Percentiles rank a stretch among this genome's conserved stretches.
Conservation (phyloP, 2,888 invertebrate genomes). For the Mythimna vitellina region DNA sequence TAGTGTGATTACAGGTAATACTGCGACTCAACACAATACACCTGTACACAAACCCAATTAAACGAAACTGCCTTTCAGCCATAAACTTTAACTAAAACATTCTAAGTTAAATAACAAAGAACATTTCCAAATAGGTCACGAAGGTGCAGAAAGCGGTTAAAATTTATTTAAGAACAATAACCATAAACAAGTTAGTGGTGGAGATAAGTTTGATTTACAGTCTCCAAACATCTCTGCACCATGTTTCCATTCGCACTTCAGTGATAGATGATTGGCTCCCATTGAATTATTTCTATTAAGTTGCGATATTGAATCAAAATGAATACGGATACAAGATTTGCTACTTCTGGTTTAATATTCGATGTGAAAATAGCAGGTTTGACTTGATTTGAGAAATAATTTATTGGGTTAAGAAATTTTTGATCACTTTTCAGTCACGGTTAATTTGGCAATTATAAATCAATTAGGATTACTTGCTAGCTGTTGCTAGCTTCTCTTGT, state of each 20-base stretch:
- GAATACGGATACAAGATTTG: slow-evolving; percentile 18
- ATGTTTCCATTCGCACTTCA: slow-evolving; percentile 60
- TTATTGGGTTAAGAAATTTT: not conserved
- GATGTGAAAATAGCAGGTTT: not conserved
- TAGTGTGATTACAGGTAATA: not conserved
- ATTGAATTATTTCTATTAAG: slow-evolving; percentile 66
- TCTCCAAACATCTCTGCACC: slow-evolving; percentile 52
- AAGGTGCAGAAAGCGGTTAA: slow-evolving; percentile 62
- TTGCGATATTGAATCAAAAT: slow-evolving; percentile 47
- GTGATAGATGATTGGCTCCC: slow-evolving; percentile 62
- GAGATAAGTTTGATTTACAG: slow-evolving; percentile 70
- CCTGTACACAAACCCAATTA: slow-evolving; percentile 34
- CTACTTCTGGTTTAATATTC: slow-evolving; percentile 17
- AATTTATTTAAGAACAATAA: slow-evolving; percentile 66
- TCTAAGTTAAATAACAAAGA: slow-evolving; percentile 52
- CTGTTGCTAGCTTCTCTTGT: not conserved
- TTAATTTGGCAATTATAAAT: slow-evolving; percentile 5
- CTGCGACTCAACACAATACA: slow-evolving; percentile 21
- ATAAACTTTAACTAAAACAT: slow-evolving; percentile 50
- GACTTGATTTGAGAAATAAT: slow-evolving; percentile 15
- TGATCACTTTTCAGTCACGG: not conserved
- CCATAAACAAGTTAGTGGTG: slow-evolving; percentile 59
- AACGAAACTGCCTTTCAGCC: slow-evolving; percentile 13
- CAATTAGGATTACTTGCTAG: not conserved
- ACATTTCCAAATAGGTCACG: slow-evolving; percentile 62